Evolutionary conservation across 1,140 invertebrate genomes (phyloP).

Genomic region (Cydia splendana): DNA sequence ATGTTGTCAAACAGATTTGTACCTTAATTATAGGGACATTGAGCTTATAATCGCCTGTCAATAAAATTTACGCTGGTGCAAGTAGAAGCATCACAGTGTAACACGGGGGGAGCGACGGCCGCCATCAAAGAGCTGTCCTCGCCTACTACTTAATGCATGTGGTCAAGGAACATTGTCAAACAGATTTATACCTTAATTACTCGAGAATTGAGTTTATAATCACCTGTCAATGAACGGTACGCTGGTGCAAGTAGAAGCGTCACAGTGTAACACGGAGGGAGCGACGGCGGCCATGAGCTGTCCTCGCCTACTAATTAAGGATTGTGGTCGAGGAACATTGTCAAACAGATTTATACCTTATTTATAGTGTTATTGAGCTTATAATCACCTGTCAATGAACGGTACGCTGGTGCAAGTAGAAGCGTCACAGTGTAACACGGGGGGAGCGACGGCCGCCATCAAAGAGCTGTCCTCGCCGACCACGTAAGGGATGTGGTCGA

Average conservation of each 20-base stretch:
- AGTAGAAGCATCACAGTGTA: too few relatives aligned
- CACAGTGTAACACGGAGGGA: slow-evolving; percentile 54
- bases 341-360: background rate
- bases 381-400: slow-evolving; percentile 66
- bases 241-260: slow-evolving; percentile 70
- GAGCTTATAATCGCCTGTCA: background rate
- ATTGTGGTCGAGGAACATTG: background rate
- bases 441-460: slow-evolving; percentile 69
- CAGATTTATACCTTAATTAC: too few relatives aligned
- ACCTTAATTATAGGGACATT: too few relatives aligned
- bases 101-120: too few relatives aligned
- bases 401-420: slow-evolving; percentile 73
- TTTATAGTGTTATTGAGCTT: background rate
- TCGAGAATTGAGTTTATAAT: background rate
- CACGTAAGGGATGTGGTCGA: slow-evolving; percentile 72
- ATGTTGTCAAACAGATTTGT: too few relatives aligned
- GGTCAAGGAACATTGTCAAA: background rate
- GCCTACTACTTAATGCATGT: too few relatives aligned
- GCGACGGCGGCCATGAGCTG: background rate
- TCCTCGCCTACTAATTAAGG: background rate
- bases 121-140: too few relatives aligned
- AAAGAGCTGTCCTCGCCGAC: slow-evolving; percentile 68
- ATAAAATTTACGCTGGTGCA: too few relatives aligned
- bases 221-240: slow-evolving; percentile 74
- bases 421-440: slow-evolving; percentile 70